Percentiles rank a stretch among this genome's conserved stretches.
phyloP scores from a whole-genome alignment of 1,140 invertebrate genomes.

The Drosophila cardini region DNA sequence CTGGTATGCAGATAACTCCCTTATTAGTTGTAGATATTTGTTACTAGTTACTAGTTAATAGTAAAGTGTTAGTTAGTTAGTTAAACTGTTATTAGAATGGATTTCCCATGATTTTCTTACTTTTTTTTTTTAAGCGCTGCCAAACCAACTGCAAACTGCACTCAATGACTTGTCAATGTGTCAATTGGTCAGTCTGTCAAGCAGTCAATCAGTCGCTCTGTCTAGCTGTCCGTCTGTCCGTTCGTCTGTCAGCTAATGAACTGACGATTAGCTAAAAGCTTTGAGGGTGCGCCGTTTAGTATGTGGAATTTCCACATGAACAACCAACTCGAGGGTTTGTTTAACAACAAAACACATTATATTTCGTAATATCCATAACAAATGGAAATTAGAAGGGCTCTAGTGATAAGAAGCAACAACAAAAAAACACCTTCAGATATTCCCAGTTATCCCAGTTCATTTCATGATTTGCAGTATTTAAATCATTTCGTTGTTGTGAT shows the following conservation, averaged over 20 bases:
- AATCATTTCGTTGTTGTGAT: neutral
- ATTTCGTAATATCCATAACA: constrained; percentile 28
- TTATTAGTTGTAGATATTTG: constrained; percentile 4
- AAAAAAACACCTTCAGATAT: neutral
- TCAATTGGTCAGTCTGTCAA: constrained; percentile 17
- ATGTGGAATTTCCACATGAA: constrained; percentile 24
- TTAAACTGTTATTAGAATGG: constrained; percentile 3
- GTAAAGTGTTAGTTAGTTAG: constrained; percentile 2
- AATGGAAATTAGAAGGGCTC: constrained; percentile 15
- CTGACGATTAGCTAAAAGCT: constrained; percentile 37
- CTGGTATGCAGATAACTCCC: neutral
- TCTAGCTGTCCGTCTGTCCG: neutral
- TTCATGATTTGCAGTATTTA: too few relatives aligned
- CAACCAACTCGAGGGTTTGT: constrained; percentile 26
- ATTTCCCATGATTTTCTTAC: too few relatives aligned
- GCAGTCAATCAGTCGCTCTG: constrained; percentile 4
- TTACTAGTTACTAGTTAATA: neutral
- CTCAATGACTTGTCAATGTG: constrained; percentile 27
- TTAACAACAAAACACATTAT: constrained; percentile 11
- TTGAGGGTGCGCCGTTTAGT: constrained; percentile 36
- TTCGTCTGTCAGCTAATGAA: constrained; percentile 27
- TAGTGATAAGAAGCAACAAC: neutral
- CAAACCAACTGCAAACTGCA: constrained; percentile 13
- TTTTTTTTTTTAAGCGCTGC: neutral
- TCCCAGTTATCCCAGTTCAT: neutral